Conservation (phyloP, 2,797 vertebrate genomes). For the Hydrocynus forskahlii region DNA sequence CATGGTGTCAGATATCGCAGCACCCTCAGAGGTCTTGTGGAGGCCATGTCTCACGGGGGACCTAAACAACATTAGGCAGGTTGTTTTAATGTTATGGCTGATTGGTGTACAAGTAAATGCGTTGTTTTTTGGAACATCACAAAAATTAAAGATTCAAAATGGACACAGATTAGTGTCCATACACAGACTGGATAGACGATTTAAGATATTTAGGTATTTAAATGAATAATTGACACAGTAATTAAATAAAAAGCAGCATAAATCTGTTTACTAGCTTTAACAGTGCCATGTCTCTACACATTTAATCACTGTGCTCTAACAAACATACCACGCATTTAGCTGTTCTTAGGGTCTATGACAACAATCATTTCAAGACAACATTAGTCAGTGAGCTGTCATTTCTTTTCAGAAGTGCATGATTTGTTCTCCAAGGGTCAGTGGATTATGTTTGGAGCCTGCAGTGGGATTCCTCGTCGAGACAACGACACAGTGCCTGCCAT, state of each 20-base stretch:
- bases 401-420: conserved; percentile 41
- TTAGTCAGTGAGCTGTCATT: conserved; percentile 31
- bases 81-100: no score
- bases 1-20: no score
- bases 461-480: conserved; percentile 51
- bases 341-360: conserved; percentile 21
- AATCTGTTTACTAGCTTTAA: not conserved
- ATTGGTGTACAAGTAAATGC: no score
- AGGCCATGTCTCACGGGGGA: no score
- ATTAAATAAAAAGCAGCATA: not conserved
- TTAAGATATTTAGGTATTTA: not conserved
- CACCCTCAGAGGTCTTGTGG: no score
- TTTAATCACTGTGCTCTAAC: conserved; percentile 3
- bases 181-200: not conserved
- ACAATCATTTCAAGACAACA: conserved; percentile 26
- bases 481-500: conserved; percentile 50
- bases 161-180: no score
- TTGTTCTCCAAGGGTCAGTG: conserved; percentile 51
- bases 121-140: no score
- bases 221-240: not conserved
- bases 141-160: no score
- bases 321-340: conserved; percentile 29
- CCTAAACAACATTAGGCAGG: no score
- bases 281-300: not conserved
- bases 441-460: conserved; percentile 55